Percentiles rank a stretch among this genome's conserved stretches.
Conservation (phyloP, 2,888 invertebrate genomes). For the Caenorhabditis sp. region DNA sequence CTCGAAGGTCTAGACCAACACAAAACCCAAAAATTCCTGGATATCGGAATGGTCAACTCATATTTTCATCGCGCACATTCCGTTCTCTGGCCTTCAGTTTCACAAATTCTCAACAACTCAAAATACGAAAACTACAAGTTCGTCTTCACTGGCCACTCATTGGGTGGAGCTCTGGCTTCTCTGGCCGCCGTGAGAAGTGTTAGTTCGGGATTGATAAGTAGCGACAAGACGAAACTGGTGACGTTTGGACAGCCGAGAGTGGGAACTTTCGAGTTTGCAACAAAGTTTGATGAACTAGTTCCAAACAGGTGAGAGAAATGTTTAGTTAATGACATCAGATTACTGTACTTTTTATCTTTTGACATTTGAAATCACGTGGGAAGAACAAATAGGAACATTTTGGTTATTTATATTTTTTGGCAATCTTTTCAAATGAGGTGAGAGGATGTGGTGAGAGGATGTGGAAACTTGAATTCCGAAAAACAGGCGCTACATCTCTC, state of each 20-base stretch:
- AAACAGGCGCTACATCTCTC: too few species aligned
- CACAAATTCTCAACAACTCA: background rate
- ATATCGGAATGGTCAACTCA: background rate
- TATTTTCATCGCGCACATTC: constrained; percentile 1
- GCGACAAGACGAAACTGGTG: background rate
- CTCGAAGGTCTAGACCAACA: constrained; percentile 1
- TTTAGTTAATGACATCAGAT: too few species aligned
- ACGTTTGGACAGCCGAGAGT: constrained; percentile 8
- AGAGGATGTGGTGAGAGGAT: too few species aligned
- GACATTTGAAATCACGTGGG: too few species aligned
- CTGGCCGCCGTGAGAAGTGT: background rate
- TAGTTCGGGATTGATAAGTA: background rate
- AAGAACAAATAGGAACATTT: too few species aligned
- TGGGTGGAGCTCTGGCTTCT: constrained; percentile 7
- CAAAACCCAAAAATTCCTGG: background rate
- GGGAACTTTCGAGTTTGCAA: constrained; percentile 1
- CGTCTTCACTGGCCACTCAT: constrained; percentile 1
- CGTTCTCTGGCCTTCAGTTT: background rate
- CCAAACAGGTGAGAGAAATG: background rate
- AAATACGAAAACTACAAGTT: background rate
- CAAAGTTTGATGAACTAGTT: background rate
- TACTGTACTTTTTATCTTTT: too few species aligned
- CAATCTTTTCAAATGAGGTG: too few species aligned
- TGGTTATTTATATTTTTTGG: too few species aligned
- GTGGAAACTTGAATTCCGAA: too few species aligned